A percentile compares a stretch with the other conserved stretches of the same genome.
These are phyloP conservation scores for Cephus pygmeus DNA, from an alignment of 2,888 invertebrate species.

Conservation along the genomic window DNA sequence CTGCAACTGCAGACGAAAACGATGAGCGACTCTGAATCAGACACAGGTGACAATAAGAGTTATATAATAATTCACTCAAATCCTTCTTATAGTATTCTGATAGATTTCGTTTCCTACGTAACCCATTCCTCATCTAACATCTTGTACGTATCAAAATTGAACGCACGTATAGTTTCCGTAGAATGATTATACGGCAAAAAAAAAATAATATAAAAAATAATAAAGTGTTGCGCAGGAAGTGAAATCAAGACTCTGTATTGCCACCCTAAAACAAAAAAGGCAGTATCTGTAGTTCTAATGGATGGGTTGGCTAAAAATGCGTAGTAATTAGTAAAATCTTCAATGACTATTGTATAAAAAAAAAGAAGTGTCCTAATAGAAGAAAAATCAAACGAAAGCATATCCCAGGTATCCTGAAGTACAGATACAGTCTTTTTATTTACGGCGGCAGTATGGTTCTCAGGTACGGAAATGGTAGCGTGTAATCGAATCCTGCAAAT, in stretches of 20 bases:
- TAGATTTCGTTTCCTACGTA: not conserved
- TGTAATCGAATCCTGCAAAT: constrained; percentile 43
- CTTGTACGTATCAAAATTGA: not conserved
- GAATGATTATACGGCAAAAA: not conserved
- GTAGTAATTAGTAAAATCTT: constrained; percentile 28
- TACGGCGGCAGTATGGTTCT: constrained; percentile 46
- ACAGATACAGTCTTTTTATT: constrained; percentile 47
- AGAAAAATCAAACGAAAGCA: constrained; percentile 22
- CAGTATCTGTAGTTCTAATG: constrained; percentile 45
- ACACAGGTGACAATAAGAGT: constrained; percentile 64
- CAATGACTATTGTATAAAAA: constrained; percentile 30
- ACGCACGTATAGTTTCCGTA: not conserved
- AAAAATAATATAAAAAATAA: constrained; percentile 8
- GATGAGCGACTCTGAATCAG: constrained; percentile 76
- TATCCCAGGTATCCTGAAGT: constrained; percentile 41
- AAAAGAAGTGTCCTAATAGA: constrained; percentile 8
- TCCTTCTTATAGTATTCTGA: not conserved
- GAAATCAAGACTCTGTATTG: constrained; percentile 42
- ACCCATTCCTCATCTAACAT: not conserved
- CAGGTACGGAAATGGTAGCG: constrained; percentile 42
- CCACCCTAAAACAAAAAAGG: constrained; percentile 45
- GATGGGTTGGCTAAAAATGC: constrained; percentile 34
- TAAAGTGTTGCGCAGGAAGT: constrained; percentile 29
- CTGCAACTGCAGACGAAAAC: constrained; percentile 64
- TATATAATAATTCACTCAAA: not conserved